A percentile compares a stretch with the other conserved stretches of the same genome.
phyloP scores from a whole-genome alignment of 2,113 vertebrate species.

The Cochlearius cochlearius region DNA sequence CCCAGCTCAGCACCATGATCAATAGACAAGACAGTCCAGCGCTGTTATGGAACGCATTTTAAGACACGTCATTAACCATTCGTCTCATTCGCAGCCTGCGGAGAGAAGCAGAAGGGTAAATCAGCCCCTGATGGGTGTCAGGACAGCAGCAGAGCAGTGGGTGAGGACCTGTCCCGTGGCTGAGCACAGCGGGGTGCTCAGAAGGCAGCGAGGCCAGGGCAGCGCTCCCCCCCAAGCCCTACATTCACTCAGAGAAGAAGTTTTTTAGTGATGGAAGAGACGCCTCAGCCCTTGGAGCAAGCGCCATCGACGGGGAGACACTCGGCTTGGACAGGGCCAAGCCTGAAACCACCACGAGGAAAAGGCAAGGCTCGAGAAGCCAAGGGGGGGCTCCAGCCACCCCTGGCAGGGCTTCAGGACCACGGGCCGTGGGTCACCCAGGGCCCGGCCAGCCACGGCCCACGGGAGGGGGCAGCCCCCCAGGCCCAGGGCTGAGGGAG shows the following conservation, averaged over 20 bases:
- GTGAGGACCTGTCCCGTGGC: accelerated
- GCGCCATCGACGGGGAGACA: accelerated
- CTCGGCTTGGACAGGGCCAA: accelerated
- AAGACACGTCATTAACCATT: accelerated
- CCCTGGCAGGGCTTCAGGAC: accelerated
- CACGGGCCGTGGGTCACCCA: accelerated
- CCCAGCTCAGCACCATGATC: background rate
- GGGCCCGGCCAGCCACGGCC: background rate
- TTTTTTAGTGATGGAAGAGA: accelerated
- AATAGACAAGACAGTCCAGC: accelerated
- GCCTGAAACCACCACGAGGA: too few relatives aligned
- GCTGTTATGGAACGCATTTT: accelerated
- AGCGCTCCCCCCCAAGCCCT: background rate
- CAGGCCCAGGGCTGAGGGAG: accelerated
- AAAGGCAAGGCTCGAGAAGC: background rate
- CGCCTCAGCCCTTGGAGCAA: accelerated
- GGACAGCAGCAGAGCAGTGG: accelerated
- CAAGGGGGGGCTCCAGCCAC: accelerated
- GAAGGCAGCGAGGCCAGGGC: accelerated
- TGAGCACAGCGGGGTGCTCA: accelerated
- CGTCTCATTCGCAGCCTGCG: accelerated
- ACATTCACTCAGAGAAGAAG: accelerated
- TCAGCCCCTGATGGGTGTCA: accelerated
- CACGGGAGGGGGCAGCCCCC: accelerated
- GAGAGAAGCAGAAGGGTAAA: too few relatives aligned